Evolutionary conservation across 2,113 vertebrate species (phyloP).

Genomic region (Ptilorrhoa leucosticta): DNA sequence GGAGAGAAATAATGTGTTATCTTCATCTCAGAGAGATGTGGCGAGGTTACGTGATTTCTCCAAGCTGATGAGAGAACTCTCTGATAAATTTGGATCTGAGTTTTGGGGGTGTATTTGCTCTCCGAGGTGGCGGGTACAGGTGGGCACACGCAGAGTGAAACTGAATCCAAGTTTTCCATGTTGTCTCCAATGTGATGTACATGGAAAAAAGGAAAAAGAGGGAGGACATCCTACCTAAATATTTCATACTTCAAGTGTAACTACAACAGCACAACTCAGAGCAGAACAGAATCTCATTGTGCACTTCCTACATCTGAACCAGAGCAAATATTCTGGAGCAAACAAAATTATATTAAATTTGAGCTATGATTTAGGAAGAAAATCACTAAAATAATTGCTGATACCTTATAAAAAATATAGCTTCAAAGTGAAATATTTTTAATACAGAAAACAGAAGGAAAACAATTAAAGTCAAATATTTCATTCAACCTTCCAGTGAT

Average conservation of each 20-base stretch:
- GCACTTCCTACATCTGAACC: neutral
- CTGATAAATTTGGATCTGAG: too few relatives aligned
- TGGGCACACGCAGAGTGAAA: neutral
- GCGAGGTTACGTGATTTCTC: neutral
- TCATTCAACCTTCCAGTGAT: neutral
- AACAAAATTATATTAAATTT: neutral
- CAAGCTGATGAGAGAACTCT: neutral
- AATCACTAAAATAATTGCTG: neutral
- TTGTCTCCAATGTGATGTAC: neutral
- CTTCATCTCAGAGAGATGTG: neutral
- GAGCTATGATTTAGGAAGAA: neutral
- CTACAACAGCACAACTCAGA: neutral
- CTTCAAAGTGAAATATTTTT: neutral
- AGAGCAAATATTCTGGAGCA: accelerated
- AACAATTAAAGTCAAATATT: neutral
- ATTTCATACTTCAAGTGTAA: neutral
- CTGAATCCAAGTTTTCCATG: neutral
- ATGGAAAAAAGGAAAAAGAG: neutral
- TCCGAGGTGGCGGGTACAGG: neutral
- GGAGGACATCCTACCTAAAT: neutral
- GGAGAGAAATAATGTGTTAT: neutral
- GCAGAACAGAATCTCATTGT: neutral
- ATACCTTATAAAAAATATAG: neutral
- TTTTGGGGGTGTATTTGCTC: neutral
- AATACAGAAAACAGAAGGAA: neutral